Percentiles rank a stretch among this genome's conserved stretches.
Conservation (phyloP, 2,888 invertebrate species). For the Eucriotettix oculatus region DNA sequence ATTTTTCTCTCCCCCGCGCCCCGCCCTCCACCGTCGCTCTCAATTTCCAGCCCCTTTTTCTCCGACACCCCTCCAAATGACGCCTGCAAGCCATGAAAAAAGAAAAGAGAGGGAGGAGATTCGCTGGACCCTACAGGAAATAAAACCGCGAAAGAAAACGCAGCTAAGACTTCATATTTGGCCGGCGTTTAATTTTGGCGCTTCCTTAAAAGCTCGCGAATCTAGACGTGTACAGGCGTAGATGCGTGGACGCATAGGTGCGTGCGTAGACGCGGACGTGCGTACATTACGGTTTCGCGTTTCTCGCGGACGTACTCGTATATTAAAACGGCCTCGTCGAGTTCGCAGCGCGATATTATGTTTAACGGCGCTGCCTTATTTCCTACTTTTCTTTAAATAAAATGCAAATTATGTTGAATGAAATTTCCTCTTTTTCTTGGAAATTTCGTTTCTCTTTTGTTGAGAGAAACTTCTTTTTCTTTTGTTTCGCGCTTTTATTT, state of each 20-base stretch:
- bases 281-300: no score
- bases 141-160: constrained; percentile 8
- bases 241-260: no score
- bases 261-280: no score
- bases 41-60: not conserved
- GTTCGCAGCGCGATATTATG: not conserved
- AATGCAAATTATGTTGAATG: constrained; percentile 1
- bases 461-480: constrained; percentile 7
- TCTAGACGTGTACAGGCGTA: no score
- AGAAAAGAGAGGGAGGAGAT: constrained; percentile 5
- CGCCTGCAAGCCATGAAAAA: constrained; percentile 4
- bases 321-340: no score
- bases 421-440: constrained; percentile 5
- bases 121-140: constrained; percentile 10
- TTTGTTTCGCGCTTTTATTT: constrained; percentile 10
- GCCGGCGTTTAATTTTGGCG: constrained; percentile 6
- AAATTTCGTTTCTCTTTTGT: constrained; percentile 10
- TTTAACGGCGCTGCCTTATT: not conserved
- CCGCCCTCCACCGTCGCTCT: not conserved
- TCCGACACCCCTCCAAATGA: constrained; percentile 4
- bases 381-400: constrained; percentile 2
- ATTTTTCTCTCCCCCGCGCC: constrained; percentile 1
- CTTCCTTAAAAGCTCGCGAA: not conserved
- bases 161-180: constrained; percentile 1
- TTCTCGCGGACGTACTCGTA: no score